Percentiles rank a stretch among this genome's conserved stretches.
Conservation (phyloP, 2,113 vertebrate species). For the Catharus fuscescens region DNA sequence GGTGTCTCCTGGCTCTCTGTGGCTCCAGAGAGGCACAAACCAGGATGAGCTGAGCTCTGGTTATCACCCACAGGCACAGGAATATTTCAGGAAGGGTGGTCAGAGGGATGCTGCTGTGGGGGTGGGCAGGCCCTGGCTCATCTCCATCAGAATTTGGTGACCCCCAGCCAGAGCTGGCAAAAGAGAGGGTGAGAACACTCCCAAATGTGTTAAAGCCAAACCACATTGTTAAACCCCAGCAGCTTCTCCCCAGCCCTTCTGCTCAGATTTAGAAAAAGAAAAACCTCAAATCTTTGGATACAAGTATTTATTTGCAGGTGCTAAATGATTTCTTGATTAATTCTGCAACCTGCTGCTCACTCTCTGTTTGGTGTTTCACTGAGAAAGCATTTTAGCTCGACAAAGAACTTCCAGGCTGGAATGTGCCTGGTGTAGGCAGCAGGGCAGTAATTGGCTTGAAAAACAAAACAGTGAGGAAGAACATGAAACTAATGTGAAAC, state of each 20-base stretch:
- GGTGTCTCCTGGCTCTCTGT: neutral
- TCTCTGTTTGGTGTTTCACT: neutral
- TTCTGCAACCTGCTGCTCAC: constrained; percentile 44
- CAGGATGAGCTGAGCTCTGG: neutral
- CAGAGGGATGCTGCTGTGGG: neutral
- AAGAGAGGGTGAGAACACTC: neutral
- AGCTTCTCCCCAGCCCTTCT: neutral
- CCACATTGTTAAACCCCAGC: neutral
- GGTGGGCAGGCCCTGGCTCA: too few relatives aligned
- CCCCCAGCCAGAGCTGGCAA: neutral
- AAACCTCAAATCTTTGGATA: neutral
- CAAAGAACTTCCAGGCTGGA: constrained; percentile 11
- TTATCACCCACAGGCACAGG: fast-evolving
- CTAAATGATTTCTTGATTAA: constrained; percentile 53
- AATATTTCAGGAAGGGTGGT: neutral
- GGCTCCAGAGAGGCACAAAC: neutral
- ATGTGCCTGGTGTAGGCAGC: neutral
- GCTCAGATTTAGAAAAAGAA: neutral
- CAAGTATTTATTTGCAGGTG: constrained; percentile 39
- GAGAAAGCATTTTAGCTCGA: neutral
- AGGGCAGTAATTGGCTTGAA: constrained; percentile 10
- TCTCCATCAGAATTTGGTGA: neutral
- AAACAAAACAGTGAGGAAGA: constrained; percentile 8
- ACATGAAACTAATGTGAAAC: constrained; percentile 10
- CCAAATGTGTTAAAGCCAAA: neutral